Evolutionary conservation across 2,113 vertebrate species (phyloP), one percentile per base, ranked within the genome.

Genomic region (Cavia aperea): DNA sequence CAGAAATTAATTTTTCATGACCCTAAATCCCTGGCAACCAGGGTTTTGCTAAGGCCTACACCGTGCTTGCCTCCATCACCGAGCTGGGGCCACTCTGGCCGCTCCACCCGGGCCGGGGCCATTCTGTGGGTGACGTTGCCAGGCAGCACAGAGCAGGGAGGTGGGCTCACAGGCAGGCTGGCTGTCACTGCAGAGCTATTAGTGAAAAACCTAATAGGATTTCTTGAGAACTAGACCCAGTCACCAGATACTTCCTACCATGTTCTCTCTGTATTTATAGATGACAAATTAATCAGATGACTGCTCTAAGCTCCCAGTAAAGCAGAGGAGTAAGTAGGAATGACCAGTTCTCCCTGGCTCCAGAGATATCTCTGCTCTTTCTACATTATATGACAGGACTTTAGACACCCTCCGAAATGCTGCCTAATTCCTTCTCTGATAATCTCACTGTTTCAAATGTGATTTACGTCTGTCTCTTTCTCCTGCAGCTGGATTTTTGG

Each of bases 1-100:
- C 26, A 84, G 60, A 91, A 93, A 83, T 92, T 51, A 92, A 85
- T 85, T 81, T 70, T 81, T 10, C 79, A 84, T 46, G 66, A 60
- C 26, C 60, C 21, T 36, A 92, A 88, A 85, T 16, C 14, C 70
- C 58, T 89, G 39, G 81, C 68, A 86, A 26, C 13, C 23, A 46
- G 26, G 31, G 14, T 23, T 62, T 46, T 62, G 36, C 75, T 66
- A 84, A 77, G 9, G 51, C 39, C 24, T 39, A 60, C 51, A 72
- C 63, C 36, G 7, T 31, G 79, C 7, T 26, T 15, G 19, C 82
- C 36, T 81, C 89, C 66, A 56, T 1, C 31, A 83, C 81, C 86
- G 89, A 29, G 49, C 16, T 63, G 39, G 36, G 65, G 82, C 0
- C 1, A 62, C 49, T 24, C 29, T 16, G 43, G 85, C 66, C 68